phyloP scores from a whole-genome alignment of 2,888 invertebrate species.

The Deilephila porcellus region DNA sequence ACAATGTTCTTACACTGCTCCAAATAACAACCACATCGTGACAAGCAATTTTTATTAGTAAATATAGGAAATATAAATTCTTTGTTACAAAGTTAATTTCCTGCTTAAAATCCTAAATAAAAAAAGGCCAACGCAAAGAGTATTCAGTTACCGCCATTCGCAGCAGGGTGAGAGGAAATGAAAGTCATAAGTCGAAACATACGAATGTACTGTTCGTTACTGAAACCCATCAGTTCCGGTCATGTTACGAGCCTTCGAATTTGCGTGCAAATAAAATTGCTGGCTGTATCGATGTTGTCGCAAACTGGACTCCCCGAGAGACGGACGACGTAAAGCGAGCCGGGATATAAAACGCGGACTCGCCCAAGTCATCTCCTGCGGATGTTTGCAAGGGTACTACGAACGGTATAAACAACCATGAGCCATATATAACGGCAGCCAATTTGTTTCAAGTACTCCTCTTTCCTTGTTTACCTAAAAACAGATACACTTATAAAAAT shows the following conservation, averaged over 20 bases:
- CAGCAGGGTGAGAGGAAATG: slow-evolving; percentile 63
- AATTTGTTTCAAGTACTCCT: slow-evolving; percentile 47
- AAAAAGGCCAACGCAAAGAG: slow-evolving; percentile 24
- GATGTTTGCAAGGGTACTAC: slow-evolving; percentile 60
- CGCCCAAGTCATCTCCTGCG: slow-evolving; percentile 71
- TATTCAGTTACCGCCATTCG: slow-evolving; percentile 33
- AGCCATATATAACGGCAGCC: slow-evolving; percentile 36
- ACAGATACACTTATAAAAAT: background rate
- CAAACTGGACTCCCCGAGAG: slow-evolving; percentile 59
- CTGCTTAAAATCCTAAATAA: slow-evolving; percentile 30
- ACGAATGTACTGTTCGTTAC: slow-evolving; percentile 64
- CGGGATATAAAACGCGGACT: slow-evolving; percentile 68
- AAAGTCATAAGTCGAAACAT: slow-evolving; percentile 67
- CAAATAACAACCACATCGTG: too few species aligned
- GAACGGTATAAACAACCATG: slow-evolving; percentile 44
- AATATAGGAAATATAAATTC: slow-evolving; percentile 19
- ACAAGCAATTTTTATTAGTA: background rate
- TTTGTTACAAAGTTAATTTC: slow-evolving; percentile 30
- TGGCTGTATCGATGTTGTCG: slow-evolving; percentile 56
- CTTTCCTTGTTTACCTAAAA: slow-evolving; percentile 34
- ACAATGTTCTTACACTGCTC: too few species aligned
- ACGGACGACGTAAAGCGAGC: slow-evolving; percentile 59
- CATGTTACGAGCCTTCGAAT: slow-evolving; percentile 72
- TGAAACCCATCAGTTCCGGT: slow-evolving; percentile 61
- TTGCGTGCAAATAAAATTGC: slow-evolving; percentile 76